Evolutionary conservation across 2,113 vertebrate species (phyloP).

Genomic region (Stegostoma tigrinum): DNA sequence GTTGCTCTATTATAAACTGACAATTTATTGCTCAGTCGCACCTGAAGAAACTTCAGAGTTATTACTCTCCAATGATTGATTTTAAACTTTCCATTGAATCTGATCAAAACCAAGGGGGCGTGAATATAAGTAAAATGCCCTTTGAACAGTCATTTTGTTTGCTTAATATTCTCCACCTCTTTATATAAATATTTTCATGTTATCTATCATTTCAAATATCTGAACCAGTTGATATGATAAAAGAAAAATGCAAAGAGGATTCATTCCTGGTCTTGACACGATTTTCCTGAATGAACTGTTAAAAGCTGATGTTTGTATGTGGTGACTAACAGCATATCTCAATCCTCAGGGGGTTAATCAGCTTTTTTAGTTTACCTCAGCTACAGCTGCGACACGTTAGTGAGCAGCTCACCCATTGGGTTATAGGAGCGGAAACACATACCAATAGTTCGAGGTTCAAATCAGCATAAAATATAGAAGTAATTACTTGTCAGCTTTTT

Average conservation of each 20-base stretch:
- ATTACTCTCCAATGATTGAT: neutral
- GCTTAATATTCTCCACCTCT: neutral
- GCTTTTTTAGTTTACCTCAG: constrained; percentile 10
- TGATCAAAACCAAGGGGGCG: neutral
- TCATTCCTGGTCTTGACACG: neutral
- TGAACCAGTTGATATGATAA: neutral
- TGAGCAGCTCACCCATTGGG: neutral
- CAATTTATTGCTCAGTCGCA: neutral
- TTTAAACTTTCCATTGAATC: neutral
- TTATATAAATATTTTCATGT: neutral
- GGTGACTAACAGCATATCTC: neutral
- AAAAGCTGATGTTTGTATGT: neutral
- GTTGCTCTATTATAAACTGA: neutral
- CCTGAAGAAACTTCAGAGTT: neutral
- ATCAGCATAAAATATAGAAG: constrained; percentile 10
- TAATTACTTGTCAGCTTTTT: constrained; percentile 25
- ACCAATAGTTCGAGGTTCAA: constrained; percentile 21
- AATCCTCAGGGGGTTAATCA: neutral
- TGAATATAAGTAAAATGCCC: neutral
- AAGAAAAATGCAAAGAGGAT: neutral
- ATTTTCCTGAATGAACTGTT: neutral
- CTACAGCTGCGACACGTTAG: neutral
- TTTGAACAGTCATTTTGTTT: neutral
- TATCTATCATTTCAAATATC: constrained; percentile 4
- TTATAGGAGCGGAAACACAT: neutral